Evolutionary conservation across 2,888 invertebrate genomes (phyloP).

Genomic region (Timandra comae): DNA sequence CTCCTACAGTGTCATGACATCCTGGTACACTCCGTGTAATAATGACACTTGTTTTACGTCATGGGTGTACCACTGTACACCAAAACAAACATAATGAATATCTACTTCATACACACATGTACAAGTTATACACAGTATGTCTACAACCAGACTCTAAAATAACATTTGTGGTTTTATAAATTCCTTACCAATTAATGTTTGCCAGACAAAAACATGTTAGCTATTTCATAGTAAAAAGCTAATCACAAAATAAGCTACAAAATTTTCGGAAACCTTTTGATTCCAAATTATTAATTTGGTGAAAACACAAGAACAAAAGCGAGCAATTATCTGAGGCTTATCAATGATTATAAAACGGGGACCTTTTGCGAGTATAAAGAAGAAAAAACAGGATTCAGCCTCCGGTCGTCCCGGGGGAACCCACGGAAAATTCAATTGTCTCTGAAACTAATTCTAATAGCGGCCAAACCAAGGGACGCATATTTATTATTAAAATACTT

Average conservation of each 20-base stretch:
- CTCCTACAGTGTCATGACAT: conserved; percentile 6
- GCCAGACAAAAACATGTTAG: too few species aligned
- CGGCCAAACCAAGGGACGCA: conserved; percentile 20
- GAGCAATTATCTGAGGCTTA: conserved; percentile 15
- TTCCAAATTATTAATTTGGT: conserved; percentile 5
- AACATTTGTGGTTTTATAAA: too few species aligned
- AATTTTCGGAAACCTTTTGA: background rate
- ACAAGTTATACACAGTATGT: too few species aligned
- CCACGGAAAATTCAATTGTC: conserved; percentile 43
- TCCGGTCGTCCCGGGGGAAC: conserved; percentile 23
- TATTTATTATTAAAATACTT: conserved; percentile 22
- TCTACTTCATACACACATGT: too few species aligned
- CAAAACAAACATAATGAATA: too few species aligned
- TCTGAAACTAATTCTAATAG: conserved; percentile 52
- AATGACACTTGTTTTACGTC: conserved; percentile 1
- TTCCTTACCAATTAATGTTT: too few species aligned
- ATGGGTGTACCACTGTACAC: too few species aligned
- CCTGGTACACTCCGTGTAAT: conserved; percentile 6
- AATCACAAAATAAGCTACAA: background rate
- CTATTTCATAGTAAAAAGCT: background rate
- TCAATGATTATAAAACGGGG: conserved; percentile 13
- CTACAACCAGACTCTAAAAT: too few species aligned
- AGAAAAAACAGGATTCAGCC: conserved; percentile 14
- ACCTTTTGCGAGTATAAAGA: conserved; percentile 5
- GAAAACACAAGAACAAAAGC: conserved; percentile 8